Percentiles rank a stretch among this genome's conserved stretches.
Evolutionary conservation across 1,140 invertebrate genomes (phyloP).

Genomic region (Berghia stephanieae): DNA sequence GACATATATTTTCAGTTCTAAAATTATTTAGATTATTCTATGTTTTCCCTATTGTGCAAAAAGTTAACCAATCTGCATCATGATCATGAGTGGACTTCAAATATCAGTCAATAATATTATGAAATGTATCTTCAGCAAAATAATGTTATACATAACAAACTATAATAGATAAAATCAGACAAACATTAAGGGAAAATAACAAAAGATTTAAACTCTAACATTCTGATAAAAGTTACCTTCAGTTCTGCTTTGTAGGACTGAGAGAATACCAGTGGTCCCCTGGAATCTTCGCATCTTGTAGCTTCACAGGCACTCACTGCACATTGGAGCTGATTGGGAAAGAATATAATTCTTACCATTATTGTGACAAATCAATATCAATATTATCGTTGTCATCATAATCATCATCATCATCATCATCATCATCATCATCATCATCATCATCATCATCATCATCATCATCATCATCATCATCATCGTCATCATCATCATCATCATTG

Average conservation of each 20-base stretch:
- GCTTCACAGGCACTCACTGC: conserved; percentile 48
- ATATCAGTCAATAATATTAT: too few species aligned
- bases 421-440: conserved; percentile 4
- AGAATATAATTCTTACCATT: neutral
- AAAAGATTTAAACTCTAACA: too few species aligned
- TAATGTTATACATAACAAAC: too few species aligned
- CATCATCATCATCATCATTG: conserved; percentile 1
- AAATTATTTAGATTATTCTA: too few species aligned
- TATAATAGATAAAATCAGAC: too few species aligned
- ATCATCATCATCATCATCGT: conserved; percentile 14
- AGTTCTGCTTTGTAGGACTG: conserved; percentile 38
- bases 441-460: conserved; percentile 8
- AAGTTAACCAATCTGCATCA: too few species aligned
- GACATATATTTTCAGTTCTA: too few species aligned
- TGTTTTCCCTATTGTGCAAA: too few species aligned
- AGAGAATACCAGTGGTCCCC: conserved; percentile 39
- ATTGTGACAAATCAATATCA: neutral
- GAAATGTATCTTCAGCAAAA: too few species aligned
- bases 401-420: too few species aligned
- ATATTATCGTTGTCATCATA: conserved; percentile 1
- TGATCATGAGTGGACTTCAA: too few species aligned
- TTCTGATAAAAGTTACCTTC: conserved; percentile 15
- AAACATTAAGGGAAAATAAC: too few species aligned
- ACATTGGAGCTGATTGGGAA: conserved; percentile 43
- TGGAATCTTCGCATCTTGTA: conserved; percentile 41